phyloP scores from a whole-genome alignment of 2,888 invertebrate species.

The Leptopilina drosophilae region DNA sequence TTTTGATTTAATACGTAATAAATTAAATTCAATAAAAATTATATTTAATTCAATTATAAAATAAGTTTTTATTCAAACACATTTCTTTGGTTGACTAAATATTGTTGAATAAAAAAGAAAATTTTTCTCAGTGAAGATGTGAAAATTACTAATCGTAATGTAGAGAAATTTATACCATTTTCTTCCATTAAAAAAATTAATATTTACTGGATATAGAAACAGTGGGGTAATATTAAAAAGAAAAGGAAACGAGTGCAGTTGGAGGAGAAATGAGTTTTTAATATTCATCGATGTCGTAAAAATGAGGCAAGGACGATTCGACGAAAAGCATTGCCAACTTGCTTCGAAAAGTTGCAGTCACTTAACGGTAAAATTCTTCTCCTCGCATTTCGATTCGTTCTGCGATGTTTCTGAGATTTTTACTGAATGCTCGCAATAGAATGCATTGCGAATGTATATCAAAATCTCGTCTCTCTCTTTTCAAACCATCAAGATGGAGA shows the following conservation, averaged over 20 bases:
- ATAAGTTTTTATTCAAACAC: too few relatives aligned
- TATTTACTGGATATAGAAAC: too few relatives aligned
- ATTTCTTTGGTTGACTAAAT: too few relatives aligned
- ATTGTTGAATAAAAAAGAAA: too few relatives aligned
- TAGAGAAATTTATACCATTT: too few relatives aligned
- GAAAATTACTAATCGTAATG: too few relatives aligned
- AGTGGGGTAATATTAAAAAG: background rate
- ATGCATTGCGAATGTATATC: conserved; percentile 51
- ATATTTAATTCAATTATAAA: too few relatives aligned
- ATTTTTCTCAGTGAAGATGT: too few relatives aligned
- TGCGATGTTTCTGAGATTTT: conserved; percentile 47
- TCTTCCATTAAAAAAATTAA: too few relatives aligned
- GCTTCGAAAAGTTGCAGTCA: background rate
- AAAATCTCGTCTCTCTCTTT: conserved; percentile 13
- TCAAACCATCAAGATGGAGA: conserved; percentile 33
- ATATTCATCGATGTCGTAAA: conserved; percentile 53
- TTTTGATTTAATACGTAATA: too few relatives aligned
- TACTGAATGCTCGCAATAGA: conserved; percentile 45
- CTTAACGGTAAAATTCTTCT: conserved; percentile 13
- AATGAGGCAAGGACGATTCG: background rate
- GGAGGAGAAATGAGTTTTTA: conserved; percentile 44
- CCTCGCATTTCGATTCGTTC: conserved; percentile 19
- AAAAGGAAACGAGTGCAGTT: background rate
- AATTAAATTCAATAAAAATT: too few relatives aligned
- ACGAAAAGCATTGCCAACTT: conserved; percentile 28